Percentiles rank a stretch among this genome's conserved stretches.
These are phyloP conservation scores for Zosterops hypoxanthus DNA, from an alignment of 2,113 vertebrate genomes.

Conservation along the genomic window DNA sequence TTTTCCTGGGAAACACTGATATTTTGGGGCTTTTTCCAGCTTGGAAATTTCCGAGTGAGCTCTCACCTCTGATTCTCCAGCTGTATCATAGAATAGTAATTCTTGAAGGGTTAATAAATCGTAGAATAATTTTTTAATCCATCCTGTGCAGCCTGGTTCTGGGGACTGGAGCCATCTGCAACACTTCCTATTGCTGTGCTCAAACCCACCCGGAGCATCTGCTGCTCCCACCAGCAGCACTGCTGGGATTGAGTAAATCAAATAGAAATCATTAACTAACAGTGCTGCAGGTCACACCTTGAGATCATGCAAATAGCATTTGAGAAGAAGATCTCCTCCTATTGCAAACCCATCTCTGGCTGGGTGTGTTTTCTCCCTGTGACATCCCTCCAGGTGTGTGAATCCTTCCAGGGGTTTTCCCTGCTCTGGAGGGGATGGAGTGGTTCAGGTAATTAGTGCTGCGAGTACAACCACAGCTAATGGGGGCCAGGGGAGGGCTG, in stretches of 20 bases:
- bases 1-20: neutral
- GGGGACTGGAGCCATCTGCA: neutral
- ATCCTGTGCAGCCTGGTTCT: neutral
- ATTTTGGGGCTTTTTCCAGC: neutral
- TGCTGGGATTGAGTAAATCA: neutral
- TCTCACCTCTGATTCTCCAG: fast-evolving
- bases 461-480: fast-evolving
- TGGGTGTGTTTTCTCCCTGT: neutral
- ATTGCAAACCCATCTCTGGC: fast-evolving
- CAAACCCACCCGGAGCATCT: neutral
- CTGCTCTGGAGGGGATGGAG: neutral
- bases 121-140: neutral
- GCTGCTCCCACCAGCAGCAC: neutral
- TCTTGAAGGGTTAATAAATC: neutral
- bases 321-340: neutral
- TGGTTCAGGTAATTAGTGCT: neutral
- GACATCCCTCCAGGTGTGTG: neutral
- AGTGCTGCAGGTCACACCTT: neutral
- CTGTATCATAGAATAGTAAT: neutral
- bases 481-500: fast-evolving
- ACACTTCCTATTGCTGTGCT: neutral
- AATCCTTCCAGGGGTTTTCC: neutral
- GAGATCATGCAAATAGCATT: neutral
- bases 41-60: neutral
- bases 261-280: neutral